These are phyloP conservation scores for Antitype chi DNA, from an alignment of 2,888 invertebrate species.

Conservation along the genomic window DNA sequence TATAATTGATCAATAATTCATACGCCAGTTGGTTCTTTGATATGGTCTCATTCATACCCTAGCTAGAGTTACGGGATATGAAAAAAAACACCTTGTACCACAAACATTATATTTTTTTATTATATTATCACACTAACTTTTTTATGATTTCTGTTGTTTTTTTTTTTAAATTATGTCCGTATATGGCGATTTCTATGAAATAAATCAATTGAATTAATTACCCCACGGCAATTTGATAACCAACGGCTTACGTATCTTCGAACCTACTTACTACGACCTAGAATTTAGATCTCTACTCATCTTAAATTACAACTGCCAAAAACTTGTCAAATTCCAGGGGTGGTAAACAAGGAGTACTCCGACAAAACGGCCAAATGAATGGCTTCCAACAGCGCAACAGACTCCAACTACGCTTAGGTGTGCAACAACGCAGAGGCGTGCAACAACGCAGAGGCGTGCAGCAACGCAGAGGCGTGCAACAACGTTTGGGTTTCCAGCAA, in stretches of 20 bases:
- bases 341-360: conserved; percentile 15
- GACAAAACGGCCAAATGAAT: conserved; percentile 19
- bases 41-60: no score
- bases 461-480: not conserved
- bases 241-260: not conserved
- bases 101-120: no score
- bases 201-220: no score
- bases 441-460: not conserved
- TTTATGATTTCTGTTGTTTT: no score
- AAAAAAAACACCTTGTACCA: no score
- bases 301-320: not conserved
- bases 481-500: not conserved
- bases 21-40: no score
- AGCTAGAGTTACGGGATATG: no score
- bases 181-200: no score
- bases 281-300: not conserved
- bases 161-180: no score
- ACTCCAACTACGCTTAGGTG: conserved; percentile 23
- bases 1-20: no score
- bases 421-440: not conserved
- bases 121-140: no score
- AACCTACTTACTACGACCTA: not conserved
- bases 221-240: not conserved
- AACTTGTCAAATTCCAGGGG: not conserved
- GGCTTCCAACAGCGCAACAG: conserved; percentile 21